Evolutionary conservation across 2,797 vertebrate species (phyloP).

Genomic region (Lagocephalus sceleratus): DNA sequence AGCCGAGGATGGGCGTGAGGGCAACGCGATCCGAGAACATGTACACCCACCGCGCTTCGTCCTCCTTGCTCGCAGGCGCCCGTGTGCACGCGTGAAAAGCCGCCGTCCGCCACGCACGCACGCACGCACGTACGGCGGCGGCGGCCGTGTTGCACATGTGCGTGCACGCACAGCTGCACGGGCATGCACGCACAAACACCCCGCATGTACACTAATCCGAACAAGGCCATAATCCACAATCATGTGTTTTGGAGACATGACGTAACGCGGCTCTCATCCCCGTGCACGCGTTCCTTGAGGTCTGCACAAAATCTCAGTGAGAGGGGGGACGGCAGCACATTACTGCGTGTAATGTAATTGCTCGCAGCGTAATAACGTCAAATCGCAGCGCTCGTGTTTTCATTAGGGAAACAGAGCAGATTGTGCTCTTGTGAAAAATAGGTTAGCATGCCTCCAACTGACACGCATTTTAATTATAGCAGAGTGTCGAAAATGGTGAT

Average conservation of each 20-base stretch:
- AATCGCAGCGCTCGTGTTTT: constrained; percentile 37
- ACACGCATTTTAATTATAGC: constrained; percentile 45
- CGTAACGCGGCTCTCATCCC: constrained; percentile 55
- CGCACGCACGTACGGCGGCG: no score
- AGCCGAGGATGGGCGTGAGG: constrained; percentile 65
- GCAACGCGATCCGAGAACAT: constrained; percentile 65
- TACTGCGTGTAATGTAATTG: constrained; percentile 23
- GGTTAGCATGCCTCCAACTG: constrained; percentile 59
- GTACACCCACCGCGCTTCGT: constrained; percentile 54
- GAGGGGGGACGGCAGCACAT: constrained; percentile 14
- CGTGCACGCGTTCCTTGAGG: constrained; percentile 34
- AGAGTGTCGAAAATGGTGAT: constrained; percentile 31
- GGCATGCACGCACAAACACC: constrained; percentile 31
- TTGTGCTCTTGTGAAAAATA: constrained; percentile 56
- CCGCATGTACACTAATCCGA: constrained; percentile 55
- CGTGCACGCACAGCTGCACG: constrained; percentile 47
- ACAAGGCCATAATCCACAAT: constrained; percentile 54
- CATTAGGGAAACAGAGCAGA: constrained; percentile 35
- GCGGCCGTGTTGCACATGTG: constrained; percentile 47
- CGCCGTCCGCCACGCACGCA: constrained; percentile 53
- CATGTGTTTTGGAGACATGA: constrained; percentile 68
- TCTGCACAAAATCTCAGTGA: constrained; percentile 18
- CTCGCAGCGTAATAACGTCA: constrained; percentile 38
- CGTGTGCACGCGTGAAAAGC: constrained; percentile 55
- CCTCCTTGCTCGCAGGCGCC: constrained; percentile 34